Evolutionary conservation across 2,113 vertebrate genomes (phyloP), one percentile per base, ranked within the genome.

Genomic region (Empidonax traillii): DNA sequence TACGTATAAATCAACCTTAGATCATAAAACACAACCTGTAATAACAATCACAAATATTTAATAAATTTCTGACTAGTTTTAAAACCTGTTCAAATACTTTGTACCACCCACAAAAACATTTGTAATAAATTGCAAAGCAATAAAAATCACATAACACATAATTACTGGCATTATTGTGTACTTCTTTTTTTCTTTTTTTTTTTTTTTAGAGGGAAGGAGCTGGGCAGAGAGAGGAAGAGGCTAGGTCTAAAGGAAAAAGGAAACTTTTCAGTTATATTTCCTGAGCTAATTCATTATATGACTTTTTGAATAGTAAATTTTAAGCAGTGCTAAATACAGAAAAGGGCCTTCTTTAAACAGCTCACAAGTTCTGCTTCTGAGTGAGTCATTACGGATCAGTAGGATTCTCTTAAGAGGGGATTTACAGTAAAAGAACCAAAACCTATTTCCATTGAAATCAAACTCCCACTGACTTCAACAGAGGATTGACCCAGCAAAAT

Each of bases 61-160:
- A 96, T 97, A 97, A 94, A 96, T 97, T 49, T 66, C 87, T 92
- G 94, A 95, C 83, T 92, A 47, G 79, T 87, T 96, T 91, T 77
- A 95, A 97, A 98, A 97, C 93, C 94, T 97, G 96, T 95, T 98
- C 87, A 97, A 97, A 97, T 96, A 96, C 93, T 98, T 97, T 95
- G 90, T 94, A 96, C 95, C 97, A 98, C 97, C 96, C 96, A 95
- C 96, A 97, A 97, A 97, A 98, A 67, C 88, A 94, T 95, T 96
- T 97, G 91, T 75, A 97, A 98, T 95, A 96, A 97, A 97, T 93
- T 92, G 44, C 81, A 94, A 89, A 79, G 92, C 92, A 97, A 97
- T 97, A 98, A 98, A 98, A 98, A 97, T 97, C 97, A 96, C 8
- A 3, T 89, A 93, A 63, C 97, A 98, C 97, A 53, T 98, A 97